Evolutionary conservation across 2,797 vertebrate genomes (phyloP), one percentile per base, ranked within the genome.

Genomic region (Lutra lutra): DNA sequence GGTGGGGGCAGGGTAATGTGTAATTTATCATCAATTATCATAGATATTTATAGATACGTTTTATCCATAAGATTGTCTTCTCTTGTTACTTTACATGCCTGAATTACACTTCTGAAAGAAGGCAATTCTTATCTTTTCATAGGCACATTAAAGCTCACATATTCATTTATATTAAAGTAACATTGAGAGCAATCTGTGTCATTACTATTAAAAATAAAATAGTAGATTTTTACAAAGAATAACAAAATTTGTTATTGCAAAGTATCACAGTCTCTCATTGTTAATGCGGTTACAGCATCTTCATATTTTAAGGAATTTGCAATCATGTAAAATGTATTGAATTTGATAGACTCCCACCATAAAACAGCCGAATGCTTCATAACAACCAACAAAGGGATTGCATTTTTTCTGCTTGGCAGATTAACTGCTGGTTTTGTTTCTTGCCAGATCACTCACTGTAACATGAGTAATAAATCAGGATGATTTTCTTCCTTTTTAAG

Each of bases 361-460:
- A 98, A 98, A 98, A 97, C 93, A 98, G 88, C 92, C 92, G 66
- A 95, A 95, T 83, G 96, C 97, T 97, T 98, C 94, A 62, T 97
- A 98, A 98, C 94, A 97, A 95, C 96, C 96, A 86, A 83, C 97
- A 98, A 98, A 98, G 98, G 97, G 89, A 91, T 87, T 86, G 87
- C 96, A 43, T 97, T 92, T 98, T 98, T 98, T 98, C 70, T 98
- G 85, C 94, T 96, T 98, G 96, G 98, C 95, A 97, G 96, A 98
- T 98, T 98, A 97, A 97, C 97, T 97, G 68, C 89, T 98, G 82
- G 77, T 35, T 98, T 98, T 98, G 86, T 25, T 91, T 98, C 97
- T 97, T 97, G 75, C 96, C 87, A 98, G 96, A 97, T 96, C 51
- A 89, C 56, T 96, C 35, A 12, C 90, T 96, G 70, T 75, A 97